These are phyloP conservation scores for Diachasma alloeum DNA, from an alignment of 1,140 invertebrate species.

Conservation along the genomic window DNA sequence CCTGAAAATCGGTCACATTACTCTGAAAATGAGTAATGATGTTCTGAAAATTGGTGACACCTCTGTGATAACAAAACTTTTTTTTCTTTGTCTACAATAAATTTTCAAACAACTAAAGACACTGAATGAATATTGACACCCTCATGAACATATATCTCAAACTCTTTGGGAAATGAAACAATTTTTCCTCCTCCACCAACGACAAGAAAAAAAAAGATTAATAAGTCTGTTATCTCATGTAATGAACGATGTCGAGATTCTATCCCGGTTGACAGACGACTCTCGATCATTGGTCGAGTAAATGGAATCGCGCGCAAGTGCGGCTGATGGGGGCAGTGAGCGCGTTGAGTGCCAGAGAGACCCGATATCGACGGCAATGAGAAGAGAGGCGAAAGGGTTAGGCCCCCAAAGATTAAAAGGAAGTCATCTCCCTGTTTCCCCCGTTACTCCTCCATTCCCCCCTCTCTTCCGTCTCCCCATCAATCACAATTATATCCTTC, in stretches of 20 bases:
- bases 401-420: slow-evolving; percentile 56
- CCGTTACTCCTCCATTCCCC: slow-evolving; percentile 19
- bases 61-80: no score
- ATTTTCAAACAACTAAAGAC: no score
- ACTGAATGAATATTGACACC: no score
- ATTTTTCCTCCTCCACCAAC: background rate
- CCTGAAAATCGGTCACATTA: no score
- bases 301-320: slow-evolving; percentile 9
- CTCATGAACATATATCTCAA: no score
- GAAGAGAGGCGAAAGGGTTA: slow-evolving; percentile 47
- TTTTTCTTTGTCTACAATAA: no score
- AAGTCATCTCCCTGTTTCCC: slow-evolving; percentile 53
- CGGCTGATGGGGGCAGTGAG: background rate
- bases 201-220: background rate
- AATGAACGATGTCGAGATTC: background rate
- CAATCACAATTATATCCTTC: slow-evolving; percentile 61
- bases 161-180: no score
- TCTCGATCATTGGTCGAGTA: slow-evolving; percentile 1
- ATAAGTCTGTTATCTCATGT: background rate
- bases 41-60: no score
- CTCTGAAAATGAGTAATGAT: no score
- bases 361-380: background rate
- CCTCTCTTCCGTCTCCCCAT: slow-evolving; percentile 49
- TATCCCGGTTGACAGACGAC: background rate
- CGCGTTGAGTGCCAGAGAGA: background rate